These are phyloP conservation scores for Galaxea fascicularis DNA, from an alignment of 92 coral and sea anemone species.

Conservation along the genomic window DNA sequence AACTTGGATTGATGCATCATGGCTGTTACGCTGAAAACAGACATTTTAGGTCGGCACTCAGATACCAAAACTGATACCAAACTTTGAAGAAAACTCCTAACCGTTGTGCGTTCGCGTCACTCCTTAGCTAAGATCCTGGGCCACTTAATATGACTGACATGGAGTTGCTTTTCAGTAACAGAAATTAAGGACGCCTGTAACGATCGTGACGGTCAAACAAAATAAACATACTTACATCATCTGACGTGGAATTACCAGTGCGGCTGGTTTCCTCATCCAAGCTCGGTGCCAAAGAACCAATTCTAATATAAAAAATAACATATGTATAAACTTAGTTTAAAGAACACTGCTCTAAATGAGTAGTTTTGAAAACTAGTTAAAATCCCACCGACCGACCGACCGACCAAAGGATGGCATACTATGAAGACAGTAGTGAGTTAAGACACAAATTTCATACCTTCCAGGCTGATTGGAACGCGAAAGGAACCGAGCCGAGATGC, in stretches of 20 bases:
- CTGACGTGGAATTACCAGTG: neutral
- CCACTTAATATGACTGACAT: too few species aligned
- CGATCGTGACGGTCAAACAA: too few species aligned
- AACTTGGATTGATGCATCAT: neutral
- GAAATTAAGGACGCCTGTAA: too few species aligned
- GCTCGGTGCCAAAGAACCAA: constrained; percentile 19
- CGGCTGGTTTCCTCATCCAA: constrained; percentile 28
- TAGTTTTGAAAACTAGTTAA: too few species aligned
- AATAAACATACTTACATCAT: constrained; percentile 44
- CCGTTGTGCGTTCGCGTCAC: too few species aligned
- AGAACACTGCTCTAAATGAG: too few species aligned
- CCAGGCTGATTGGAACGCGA: constrained; percentile 77
- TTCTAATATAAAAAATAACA: neutral
- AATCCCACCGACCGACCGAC: neutral
- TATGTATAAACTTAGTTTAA: neutral
- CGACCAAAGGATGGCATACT: neutral
- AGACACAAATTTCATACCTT: constrained; percentile 14
- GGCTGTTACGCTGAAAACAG: neutral
- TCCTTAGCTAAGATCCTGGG: too few species aligned
- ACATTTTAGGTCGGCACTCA: too few species aligned
- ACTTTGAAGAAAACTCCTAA: too few species aligned
- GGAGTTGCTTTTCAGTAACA: neutral
- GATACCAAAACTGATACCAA: too few species aligned
- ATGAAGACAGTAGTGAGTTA: neutral
- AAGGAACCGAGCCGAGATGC: constrained; percentile 95